Evolutionary conservation across 2,113 vertebrate genomes (phyloP), one percentile per base, ranked within the genome.

Genomic region (Ceyx cyanopectus): DNA sequence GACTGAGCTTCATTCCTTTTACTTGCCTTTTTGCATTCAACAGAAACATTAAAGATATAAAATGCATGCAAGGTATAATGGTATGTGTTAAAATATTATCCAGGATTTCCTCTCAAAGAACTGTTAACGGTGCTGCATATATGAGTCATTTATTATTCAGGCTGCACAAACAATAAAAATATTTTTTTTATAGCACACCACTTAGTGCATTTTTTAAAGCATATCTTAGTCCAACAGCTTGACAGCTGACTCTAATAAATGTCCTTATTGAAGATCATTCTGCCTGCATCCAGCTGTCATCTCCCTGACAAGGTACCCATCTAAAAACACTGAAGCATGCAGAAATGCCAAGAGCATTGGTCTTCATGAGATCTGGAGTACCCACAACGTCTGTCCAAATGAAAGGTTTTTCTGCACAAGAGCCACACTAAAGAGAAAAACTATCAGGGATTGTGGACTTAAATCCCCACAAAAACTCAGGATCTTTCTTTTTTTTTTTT

Each of bases 221-320:
- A 41, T 48, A 34, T 79, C 74, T 81, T 65, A 65, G 18, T 70
- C 51, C 73, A 90, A 88, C 72, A 85, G 27, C 43, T 80, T 93
- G 76, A 85, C 76, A 88, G 68, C 56, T 83, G 23, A 74, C 37
- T 85, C 37, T 66, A 90, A 85, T 58, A 85, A 93, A 80, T 67
- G 11, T 9, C 30, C 4, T 58, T 85, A 56, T 53, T 90, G 68
- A 90, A 77, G 20, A 92, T 70, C 32, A 75, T 18, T 88, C 72
- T 65, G 22, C 75, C 58, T 81, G 8, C 32, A 48, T 86, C 57
- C 34, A 90, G 20, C 53, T 81, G 81, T 72, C 70, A 45, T 68
- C 20, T 79, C 40, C 8, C 15, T 60, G 73, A 81, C 57, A 72
- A 86, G 61, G 3, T n/a, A 90, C 4, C 7, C 30, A 12, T 78